Evolutionary conservation across 2,888 invertebrate genomes (phyloP).

Genomic region (Idaea aversata): DNA sequence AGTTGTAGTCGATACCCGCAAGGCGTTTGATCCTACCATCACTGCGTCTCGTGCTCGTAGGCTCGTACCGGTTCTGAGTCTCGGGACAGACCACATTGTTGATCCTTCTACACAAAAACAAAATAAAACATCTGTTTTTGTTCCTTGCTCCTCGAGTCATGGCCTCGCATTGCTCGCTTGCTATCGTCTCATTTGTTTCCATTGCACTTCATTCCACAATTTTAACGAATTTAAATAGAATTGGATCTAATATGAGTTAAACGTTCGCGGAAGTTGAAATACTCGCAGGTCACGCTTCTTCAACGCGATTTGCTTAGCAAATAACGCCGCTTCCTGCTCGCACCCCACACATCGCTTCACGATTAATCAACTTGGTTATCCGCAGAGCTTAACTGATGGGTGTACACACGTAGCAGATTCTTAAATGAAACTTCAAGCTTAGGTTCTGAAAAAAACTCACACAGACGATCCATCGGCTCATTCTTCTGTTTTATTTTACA

Average conservation of each 20-base stretch:
- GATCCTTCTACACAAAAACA: conserved; percentile 71
- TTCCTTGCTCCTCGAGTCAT: conserved; percentile 41
- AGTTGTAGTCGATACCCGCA: conserved; percentile 58
- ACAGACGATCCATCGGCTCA: not conserved
- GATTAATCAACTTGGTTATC: conserved; percentile 9
- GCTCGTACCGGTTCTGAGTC: conserved; percentile 68
- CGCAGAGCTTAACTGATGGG: not conserved
- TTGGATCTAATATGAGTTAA: not conserved
- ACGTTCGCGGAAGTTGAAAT: conserved; percentile 50
- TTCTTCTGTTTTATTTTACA: not conserved
- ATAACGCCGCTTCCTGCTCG: conserved; percentile 52
- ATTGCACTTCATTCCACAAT: conserved; percentile 24
- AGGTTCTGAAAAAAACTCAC: not conserved
- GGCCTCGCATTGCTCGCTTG: conserved; percentile 35
- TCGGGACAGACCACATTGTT: conserved; percentile 65
- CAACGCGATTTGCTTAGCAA: conserved; percentile 65
- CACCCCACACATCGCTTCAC: conserved; percentile 16
- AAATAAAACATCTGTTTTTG: conserved; percentile 68
- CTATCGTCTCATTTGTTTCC: conserved; percentile 43
- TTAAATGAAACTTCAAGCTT: not conserved
- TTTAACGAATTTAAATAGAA: not conserved
- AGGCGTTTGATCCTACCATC: conserved; percentile 59
- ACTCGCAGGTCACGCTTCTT: conserved; percentile 54
- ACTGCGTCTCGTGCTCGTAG: conserved; percentile 48
- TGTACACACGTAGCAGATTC: not conserved